These are phyloP conservation scores for Melangyna quadrimaculata DNA, from an alignment of 2,888 invertebrate species.

Conservation along the genomic window DNA sequence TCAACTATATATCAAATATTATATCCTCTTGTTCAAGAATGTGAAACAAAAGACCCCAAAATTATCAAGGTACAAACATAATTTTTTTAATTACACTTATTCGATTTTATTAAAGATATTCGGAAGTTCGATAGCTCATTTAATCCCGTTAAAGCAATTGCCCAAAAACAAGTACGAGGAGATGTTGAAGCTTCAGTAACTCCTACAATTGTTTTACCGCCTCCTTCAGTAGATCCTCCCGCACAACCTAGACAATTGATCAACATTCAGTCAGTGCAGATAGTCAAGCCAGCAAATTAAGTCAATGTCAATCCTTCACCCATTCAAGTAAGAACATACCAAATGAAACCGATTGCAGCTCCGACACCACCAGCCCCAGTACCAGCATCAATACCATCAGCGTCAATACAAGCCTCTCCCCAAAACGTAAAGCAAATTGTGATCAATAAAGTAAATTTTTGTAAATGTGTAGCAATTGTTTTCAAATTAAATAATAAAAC, in stretches of 20 bases:
- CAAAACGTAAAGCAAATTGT: constrained; percentile 77
- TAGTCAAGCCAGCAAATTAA: constrained; percentile 23
- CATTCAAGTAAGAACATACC: constrained; percentile 66
- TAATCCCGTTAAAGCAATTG: constrained; percentile 25
- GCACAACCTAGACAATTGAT: no score
- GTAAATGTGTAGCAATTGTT: no score
- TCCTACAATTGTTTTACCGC: no score
- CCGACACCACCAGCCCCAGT: no score
- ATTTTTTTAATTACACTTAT: no score
- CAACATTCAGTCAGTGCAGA: no score
- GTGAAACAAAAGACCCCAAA: constrained; percentile 97
- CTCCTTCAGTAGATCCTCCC: no score
- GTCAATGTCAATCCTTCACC: constrained; percentile 32
- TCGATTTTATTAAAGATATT: no score
- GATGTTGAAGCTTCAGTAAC: no score
- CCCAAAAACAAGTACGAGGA: constrained; percentile 72
- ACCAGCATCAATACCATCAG: background rate
- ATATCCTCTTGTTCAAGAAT: constrained; percentile 97
- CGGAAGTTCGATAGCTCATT: constrained; percentile 17
- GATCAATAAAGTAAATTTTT: no score
- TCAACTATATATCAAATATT: constrained; percentile 96
- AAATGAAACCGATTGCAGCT: constrained; percentile 15
- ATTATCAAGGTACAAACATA: constrained; percentile 94
- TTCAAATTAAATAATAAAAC: background rate
- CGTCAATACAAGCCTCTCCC: constrained; percentile 36